Conservation (phyloP, 2,113 vertebrate species). For the Galeopterus variegatus region DNA sequence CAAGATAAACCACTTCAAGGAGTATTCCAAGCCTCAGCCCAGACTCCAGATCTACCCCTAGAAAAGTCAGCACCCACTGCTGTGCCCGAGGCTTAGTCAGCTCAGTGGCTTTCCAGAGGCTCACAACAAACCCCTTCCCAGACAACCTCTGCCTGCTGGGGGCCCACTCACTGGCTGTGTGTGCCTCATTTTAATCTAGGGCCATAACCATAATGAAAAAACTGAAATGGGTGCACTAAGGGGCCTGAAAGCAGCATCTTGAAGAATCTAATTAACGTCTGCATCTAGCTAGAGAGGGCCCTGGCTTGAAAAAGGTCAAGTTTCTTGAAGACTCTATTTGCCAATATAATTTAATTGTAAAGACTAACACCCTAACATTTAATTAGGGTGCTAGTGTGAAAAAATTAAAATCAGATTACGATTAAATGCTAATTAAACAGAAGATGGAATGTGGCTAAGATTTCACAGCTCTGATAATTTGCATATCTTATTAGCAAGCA, state of each 20-base stretch:
- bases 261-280: constrained; percentile 81
- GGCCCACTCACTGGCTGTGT: not conserved
- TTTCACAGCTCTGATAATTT: constrained; percentile 70
- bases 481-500: constrained; percentile 70
- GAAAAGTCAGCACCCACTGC: constrained; percentile 64
- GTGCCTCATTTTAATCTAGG: not conserved
- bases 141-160: constrained; percentile 46
- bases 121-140: constrained; percentile 78
- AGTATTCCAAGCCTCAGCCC: not conserved
- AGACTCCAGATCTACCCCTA: not conserved
- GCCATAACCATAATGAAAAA: not conserved
- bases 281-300: constrained; percentile 67
- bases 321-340: constrained; percentile 82
- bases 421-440: constrained; percentile 86
- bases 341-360: constrained; percentile 82
- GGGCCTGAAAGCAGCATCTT: not conserved
- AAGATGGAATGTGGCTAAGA: constrained; percentile 80
- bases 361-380: constrained; percentile 80
- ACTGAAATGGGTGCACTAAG: not conserved
- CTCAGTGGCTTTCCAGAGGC: constrained; percentile 76
- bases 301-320: constrained; percentile 84
- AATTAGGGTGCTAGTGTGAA: constrained; percentile 73
- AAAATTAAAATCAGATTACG: constrained; percentile 83
- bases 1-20: constrained; percentile 45
- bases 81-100: constrained; percentile 79